Conservation (phyloP, 2,888 invertebrate species). For the Melinopterus prodromus region DNA sequence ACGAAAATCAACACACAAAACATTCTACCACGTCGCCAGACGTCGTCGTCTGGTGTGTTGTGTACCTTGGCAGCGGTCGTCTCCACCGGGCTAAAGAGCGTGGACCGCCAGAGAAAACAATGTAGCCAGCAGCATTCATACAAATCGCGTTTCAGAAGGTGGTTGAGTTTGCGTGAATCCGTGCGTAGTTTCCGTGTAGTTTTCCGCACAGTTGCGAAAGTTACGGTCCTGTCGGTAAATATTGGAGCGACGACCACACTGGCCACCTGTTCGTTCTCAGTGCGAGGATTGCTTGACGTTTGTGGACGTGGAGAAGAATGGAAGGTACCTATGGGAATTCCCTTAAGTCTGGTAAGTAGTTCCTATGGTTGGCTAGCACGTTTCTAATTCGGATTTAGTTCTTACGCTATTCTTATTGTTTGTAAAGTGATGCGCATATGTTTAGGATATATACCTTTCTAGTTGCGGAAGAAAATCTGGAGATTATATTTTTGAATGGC, state of each 20-base stretch:
- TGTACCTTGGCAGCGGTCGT: conserved; percentile 52
- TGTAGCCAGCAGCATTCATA: conserved; percentile 49
- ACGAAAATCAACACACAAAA: conserved; percentile 50
- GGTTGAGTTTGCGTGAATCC: conserved; percentile 49
- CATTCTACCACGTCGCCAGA: conserved; percentile 31
- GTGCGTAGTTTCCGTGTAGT: background rate
- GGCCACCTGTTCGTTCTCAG: background rate
- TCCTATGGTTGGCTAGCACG: too few relatives aligned
- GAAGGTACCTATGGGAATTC: too few relatives aligned
- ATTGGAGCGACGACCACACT: background rate
- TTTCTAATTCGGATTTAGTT: too few relatives aligned
- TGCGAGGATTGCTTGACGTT: too few relatives aligned
- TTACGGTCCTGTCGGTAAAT: background rate
- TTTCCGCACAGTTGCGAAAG: background rate
- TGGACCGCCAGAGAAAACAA: conserved; percentile 56
- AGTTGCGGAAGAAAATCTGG: too few relatives aligned
- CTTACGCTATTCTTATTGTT: too few relatives aligned
- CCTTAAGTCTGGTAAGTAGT: too few relatives aligned
- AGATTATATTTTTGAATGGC: too few relatives aligned
- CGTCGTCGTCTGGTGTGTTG: conserved; percentile 44
- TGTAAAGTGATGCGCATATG: too few relatives aligned
- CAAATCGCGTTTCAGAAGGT: conserved; percentile 50
- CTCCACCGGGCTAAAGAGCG: conserved; percentile 40
- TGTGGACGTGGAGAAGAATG: too few relatives aligned
- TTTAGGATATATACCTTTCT: too few relatives aligned